These are phyloP conservation scores for Theocolax elegans DNA, from an alignment of 1,140 invertebrate genomes.

Conservation along the genomic window DNA sequence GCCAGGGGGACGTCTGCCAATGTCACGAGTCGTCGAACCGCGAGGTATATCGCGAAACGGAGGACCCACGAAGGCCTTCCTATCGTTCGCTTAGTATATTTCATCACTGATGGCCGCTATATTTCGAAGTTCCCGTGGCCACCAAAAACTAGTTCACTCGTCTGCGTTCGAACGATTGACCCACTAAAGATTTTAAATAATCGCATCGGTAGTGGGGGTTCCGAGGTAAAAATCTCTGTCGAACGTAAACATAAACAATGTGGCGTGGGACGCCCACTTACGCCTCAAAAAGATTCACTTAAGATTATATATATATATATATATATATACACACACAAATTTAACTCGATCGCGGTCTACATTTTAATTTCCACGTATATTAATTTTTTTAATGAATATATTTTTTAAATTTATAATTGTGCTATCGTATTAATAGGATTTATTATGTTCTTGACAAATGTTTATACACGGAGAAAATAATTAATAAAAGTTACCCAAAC, in stretches of 20 bases:
- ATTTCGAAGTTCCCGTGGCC: too few species aligned
- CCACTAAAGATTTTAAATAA: slow-evolving; percentile 41
- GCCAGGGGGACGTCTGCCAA: not conserved
- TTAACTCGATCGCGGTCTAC: too few species aligned
- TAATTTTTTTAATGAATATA: too few species aligned
- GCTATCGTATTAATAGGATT: too few species aligned
- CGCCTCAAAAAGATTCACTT: not conserved
- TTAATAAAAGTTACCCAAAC: too few species aligned
- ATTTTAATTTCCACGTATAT: too few species aligned
- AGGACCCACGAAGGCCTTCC: not conserved
- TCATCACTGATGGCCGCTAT: not conserved
- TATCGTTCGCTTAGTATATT: not conserved
- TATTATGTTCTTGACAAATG: too few species aligned
- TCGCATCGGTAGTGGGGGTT: not conserved
- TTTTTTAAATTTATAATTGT: too few species aligned
- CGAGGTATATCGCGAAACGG: not conserved
- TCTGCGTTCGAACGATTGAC: slow-evolving; percentile 26
- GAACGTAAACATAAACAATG: slow-evolving; percentile 33
- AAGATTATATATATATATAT: too few species aligned
- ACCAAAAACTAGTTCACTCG: slow-evolving; percentile 26
- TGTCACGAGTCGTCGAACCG: slow-evolving; percentile 7
- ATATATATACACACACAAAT: too few species aligned
- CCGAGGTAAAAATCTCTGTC: not conserved
- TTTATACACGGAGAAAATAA: too few species aligned
- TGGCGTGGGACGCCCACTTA: not conserved